phyloP scores from a whole-genome alignment of 2,113 vertebrate species.

The Cavia aperea region DNA sequence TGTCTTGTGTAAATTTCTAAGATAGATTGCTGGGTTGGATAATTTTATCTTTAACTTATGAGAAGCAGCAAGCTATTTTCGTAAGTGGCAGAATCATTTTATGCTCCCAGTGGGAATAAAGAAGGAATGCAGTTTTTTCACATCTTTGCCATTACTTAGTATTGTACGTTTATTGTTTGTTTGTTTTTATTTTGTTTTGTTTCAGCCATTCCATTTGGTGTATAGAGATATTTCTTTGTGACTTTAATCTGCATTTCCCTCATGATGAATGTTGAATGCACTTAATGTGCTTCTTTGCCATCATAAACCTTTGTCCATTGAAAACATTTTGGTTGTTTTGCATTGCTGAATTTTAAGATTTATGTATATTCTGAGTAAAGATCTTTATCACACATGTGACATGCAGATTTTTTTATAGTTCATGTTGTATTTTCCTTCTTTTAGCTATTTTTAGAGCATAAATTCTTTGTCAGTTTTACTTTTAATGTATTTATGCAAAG shows the following conservation, averaged over 20 bases:
- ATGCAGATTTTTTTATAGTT: neutral
- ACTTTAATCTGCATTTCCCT: neutral
- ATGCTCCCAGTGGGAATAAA: neutral
- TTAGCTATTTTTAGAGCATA: conserved; percentile 2
- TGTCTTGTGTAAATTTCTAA: neutral
- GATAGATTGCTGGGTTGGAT: neutral
- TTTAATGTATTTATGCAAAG: neutral
- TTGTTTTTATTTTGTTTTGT: neutral
- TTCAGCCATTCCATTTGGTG: neutral
- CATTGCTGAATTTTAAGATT: conserved; percentile 1
- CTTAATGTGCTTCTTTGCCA: neutral
- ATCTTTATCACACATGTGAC: neutral
- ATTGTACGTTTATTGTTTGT: neutral
- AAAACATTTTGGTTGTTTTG: neutral
- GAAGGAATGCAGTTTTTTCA: neutral
- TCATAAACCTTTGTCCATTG: neutral
- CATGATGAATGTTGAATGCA: neutral
- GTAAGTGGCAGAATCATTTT: neutral
- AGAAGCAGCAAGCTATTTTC: neutral
- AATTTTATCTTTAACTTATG: conserved; percentile 2
- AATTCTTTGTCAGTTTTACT: neutral
- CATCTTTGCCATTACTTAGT: neutral
- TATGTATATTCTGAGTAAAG: neutral
- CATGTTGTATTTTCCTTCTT: neutral
- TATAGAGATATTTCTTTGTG: neutral